Conservation (phyloP, 1,140 invertebrate species). For the Leguminivora glycinivorella region DNA sequence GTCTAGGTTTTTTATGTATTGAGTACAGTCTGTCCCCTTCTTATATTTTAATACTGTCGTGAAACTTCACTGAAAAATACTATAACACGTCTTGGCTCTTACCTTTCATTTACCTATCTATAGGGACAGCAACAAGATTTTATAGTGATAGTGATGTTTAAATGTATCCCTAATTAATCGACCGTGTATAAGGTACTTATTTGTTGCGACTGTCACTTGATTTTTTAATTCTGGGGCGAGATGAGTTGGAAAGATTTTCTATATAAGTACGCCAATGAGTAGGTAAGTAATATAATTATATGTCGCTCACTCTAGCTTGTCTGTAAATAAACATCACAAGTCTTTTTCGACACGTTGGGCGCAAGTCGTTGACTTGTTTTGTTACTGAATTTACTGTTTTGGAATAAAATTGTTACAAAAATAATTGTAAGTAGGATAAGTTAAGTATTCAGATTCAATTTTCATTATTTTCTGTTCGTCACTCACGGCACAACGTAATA, state of each 20-base stretch:
- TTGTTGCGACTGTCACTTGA: background rate
- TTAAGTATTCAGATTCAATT: slow-evolving; percentile 42
- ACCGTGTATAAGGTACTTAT: background rate
- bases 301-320: slow-evolving; percentile 38
- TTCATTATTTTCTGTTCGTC: slow-evolving; percentile 33
- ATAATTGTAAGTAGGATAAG: slow-evolving; percentile 52
- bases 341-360: slow-evolving; percentile 39
- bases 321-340: slow-evolving; percentile 75
- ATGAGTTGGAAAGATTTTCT: background rate
- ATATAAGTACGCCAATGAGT: slow-evolving; percentile 14
- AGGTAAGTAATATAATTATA: slow-evolving; percentile 32
- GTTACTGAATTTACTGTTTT: slow-evolving; percentile 64
- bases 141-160: no score
- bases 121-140: no score
- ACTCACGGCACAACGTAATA: slow-evolving; percentile 48
- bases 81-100: no score
- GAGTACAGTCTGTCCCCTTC: background rate
- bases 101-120: no score
- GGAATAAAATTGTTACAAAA: slow-evolving; percentile 59
- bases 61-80: background rate
- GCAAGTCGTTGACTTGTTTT: slow-evolving; percentile 46
- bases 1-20: background rate
- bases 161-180: background rate
- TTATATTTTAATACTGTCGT: background rate
- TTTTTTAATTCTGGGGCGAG: background rate